Evolutionary conservation across 1,140 invertebrate species (phyloP).

Genomic region (Mactra quadrangularis): DNA sequence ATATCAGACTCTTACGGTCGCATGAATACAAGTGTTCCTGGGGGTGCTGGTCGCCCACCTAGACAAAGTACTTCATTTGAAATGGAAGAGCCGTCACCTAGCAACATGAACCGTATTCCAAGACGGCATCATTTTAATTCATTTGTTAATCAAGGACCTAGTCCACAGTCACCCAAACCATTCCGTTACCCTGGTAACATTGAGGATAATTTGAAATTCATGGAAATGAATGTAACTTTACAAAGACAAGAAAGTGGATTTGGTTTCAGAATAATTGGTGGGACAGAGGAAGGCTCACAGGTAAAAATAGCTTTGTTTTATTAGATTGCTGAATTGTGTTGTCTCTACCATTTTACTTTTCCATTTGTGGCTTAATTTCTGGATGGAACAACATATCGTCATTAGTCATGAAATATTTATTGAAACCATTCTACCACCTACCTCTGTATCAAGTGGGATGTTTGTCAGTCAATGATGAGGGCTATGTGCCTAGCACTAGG

Average conservation of each 20-base stretch:
- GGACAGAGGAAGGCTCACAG: constrained; percentile 98
- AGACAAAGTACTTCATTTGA: constrained; percentile 90
- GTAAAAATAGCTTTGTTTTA: too few relatives aligned
- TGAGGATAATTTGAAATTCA: constrained; percentile 85
- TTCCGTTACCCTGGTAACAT: constrained; percentile 62
- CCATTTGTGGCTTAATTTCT: too few relatives aligned
- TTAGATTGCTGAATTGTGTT: too few relatives aligned
- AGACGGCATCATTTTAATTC: constrained; percentile 68
- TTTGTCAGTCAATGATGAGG: too few relatives aligned
- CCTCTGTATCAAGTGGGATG: too few relatives aligned
- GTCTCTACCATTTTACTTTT: too few relatives aligned
- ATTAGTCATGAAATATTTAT: too few relatives aligned
- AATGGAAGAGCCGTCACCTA: constrained; percentile 83
- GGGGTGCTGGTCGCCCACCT: constrained; percentile 71
- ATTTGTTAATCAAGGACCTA: constrained; percentile 55
- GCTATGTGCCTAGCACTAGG: too few relatives aligned
- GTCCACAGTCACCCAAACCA: constrained; percentile 62
- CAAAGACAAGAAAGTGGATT: constrained; percentile 94
- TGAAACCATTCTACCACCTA: too few relatives aligned
- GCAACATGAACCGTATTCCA: constrained; percentile 76
- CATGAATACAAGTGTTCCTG: constrained; percentile 48
- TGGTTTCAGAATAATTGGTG: constrained; percentile 99
- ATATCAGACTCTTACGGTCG: constrained; percentile 36
- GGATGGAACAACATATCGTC: too few relatives aligned
- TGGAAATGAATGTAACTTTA: constrained; percentile 91